Base-by-base conservation (phyloP, 2,113 vertebrate species). In the Microtus richardsoni region DNA sequence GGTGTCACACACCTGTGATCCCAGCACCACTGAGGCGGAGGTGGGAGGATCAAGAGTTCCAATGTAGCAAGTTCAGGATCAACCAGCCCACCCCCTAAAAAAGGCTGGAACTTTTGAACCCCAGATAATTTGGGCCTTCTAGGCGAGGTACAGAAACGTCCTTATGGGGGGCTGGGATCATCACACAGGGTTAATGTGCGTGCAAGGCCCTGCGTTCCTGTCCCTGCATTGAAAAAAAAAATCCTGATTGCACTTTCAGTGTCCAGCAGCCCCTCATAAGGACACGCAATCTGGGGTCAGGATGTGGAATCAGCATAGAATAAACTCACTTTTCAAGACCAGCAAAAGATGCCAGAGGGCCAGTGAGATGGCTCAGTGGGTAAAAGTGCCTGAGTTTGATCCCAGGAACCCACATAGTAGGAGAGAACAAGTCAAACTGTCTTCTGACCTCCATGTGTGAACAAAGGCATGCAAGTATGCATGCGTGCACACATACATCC, bases 281-380 rank as follows among this genome's bases (percentile, higher is more conserved):
- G 19, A 36, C 62, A 8, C 3, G 11, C 0, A 3, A 28, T 4
- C 36, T 75, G 0, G 9, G 41, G 36, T 13, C 28, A 26, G 11
- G 19, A 11, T 2, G 6, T 58, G 71, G 60, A 33, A 24, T 30
- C 33, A 12, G 66, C 0, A 49, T 3, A 41, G 47, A 88, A 62
- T 11, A 41, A 0, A 26, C n/a, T 41, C 17, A 9, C 30, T 89
- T 68, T 6, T 94, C 39, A 62, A 80, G 54, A 68, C 26, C 41
- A 62, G n/a, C 33, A 5, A 64, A 49, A 88, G 36, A 80, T 4
- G 36, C 28, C 2, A 14, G 39, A 84, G 82, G n/a, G 39, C 39
- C 26, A 30, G 7, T 44, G 28, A 85, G 16, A 85, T 3, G 17
- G 28, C 60, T 85, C 83, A 66, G 60, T 62, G 58, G 28, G 60